Evolutionary conservation across 2,888 invertebrate genomes (phyloP).

Genomic region (Lasioglossum figueresi): DNA sequence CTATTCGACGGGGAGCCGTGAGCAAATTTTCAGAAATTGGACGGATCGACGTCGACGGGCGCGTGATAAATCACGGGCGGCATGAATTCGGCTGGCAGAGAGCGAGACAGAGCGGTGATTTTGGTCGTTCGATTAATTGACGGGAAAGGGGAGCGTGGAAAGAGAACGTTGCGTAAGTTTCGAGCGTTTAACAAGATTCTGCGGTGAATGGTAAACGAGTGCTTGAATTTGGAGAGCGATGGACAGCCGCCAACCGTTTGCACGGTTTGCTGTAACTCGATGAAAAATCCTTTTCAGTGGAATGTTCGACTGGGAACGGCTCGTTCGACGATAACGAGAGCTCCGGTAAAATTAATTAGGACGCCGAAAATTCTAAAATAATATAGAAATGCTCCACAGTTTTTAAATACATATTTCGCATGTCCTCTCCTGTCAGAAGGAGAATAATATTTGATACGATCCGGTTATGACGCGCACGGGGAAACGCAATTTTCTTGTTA

Average conservation of each 20-base stretch:
- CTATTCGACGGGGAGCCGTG: background rate
- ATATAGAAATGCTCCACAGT: too few relatives aligned
- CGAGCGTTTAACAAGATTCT: conserved; percentile 72
- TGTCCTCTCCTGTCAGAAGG: background rate
- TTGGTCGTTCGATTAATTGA: conserved; percentile 63
- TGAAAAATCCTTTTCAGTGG: conserved; percentile 3
- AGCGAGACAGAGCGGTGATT: conserved; percentile 21
- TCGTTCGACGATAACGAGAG: conserved; percentile 31
- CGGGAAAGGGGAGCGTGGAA: conserved; percentile 36
- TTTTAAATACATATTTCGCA: too few relatives aligned
- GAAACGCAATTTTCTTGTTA: background rate
- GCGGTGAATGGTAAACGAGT: conserved; percentile 65
- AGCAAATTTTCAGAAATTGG: background rate
- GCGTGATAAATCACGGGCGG: conserved; percentile 38
- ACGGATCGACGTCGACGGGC: conserved; percentile 12
- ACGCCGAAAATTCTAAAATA: too few relatives aligned
- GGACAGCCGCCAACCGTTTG: conserved; percentile 45
- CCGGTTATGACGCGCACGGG: background rate
- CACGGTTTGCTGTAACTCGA: conserved; percentile 10
- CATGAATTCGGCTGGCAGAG: conserved; percentile 23
- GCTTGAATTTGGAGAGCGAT: conserved; percentile 64
- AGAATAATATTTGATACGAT: background rate
- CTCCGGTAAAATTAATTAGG: conserved; percentile 32
- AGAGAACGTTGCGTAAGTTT: conserved; percentile 63
- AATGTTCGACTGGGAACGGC: background rate